Evolutionary conservation across 2,113 vertebrate genomes (phyloP).

Genomic region (Manacus vitellinus): DNA sequence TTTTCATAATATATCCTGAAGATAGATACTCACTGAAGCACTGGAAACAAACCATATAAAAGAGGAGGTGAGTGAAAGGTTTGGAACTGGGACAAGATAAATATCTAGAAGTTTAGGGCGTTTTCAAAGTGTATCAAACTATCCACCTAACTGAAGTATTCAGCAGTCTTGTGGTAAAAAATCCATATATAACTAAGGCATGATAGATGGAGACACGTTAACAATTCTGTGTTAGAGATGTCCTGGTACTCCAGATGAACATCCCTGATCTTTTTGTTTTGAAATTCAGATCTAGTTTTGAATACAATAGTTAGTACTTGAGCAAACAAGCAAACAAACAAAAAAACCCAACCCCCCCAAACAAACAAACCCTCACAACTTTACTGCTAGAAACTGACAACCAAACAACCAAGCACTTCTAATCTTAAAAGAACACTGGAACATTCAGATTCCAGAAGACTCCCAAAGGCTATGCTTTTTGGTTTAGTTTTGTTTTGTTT

Average conservation of each 20-base stretch:
- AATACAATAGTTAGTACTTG: background rate
- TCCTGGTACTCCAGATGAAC: background rate
- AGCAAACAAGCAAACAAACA: background rate
- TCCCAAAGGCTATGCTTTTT: background rate
- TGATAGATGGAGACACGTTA: background rate
- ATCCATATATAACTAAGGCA: background rate
- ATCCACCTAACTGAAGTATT: background rate
- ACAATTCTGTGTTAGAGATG: background rate
- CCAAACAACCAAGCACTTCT: background rate
- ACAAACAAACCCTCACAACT: background rate
- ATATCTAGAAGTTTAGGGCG: background rate
- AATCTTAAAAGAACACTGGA: background rate
- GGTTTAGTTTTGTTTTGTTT: background rate
- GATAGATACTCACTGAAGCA: background rate
- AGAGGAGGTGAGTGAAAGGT: background rate
- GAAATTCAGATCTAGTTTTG: background rate
- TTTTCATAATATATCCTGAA: background rate
- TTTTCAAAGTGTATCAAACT: background rate
- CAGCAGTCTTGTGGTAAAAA: background rate
- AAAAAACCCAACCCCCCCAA: background rate
- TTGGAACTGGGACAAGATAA: background rate
- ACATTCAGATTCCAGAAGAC: background rate
- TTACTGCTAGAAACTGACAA: background rate
- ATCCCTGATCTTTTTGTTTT: background rate
- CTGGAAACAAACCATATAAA: background rate